Evolutionary conservation across 2,113 vertebrate species (phyloP).

Genomic region (Diphyllodes magnificus): DNA sequence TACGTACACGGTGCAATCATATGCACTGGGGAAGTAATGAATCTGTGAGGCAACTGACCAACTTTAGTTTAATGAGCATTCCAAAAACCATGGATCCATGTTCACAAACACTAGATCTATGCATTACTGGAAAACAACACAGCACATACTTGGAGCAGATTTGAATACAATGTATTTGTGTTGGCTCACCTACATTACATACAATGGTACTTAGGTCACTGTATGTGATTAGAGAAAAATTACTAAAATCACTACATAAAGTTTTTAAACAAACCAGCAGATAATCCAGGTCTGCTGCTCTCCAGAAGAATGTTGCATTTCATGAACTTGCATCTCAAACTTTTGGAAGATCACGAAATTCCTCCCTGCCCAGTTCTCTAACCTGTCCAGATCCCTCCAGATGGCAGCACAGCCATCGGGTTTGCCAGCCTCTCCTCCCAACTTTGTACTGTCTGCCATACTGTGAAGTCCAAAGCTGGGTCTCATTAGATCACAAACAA

Average conservation of each 20-base stretch:
- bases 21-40: background rate
- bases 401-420: background rate
- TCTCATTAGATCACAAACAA: background rate
- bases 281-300: background rate
- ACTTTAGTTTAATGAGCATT: background rate
- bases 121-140: background rate
- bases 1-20: fast-evolving
- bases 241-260: background rate
- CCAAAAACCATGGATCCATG: background rate
- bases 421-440: background rate
- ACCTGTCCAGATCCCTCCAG: background rate
- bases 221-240: background rate
- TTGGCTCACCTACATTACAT: background rate
- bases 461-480: background rate
- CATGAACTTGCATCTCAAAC: background rate
- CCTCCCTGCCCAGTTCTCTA: background rate
- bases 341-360: background rate
- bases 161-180: background rate
- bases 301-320: background rate
- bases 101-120: background rate
- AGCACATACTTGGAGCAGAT: background rate
- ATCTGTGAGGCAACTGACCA: background rate
- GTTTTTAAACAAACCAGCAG: background rate
- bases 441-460: background rate
- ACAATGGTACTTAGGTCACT: background rate